Percentiles rank a stretch among this genome's conserved stretches.
phyloP scores from a whole-genome alignment of 2,888 invertebrate species.

The Agyllia agylla region DNA sequence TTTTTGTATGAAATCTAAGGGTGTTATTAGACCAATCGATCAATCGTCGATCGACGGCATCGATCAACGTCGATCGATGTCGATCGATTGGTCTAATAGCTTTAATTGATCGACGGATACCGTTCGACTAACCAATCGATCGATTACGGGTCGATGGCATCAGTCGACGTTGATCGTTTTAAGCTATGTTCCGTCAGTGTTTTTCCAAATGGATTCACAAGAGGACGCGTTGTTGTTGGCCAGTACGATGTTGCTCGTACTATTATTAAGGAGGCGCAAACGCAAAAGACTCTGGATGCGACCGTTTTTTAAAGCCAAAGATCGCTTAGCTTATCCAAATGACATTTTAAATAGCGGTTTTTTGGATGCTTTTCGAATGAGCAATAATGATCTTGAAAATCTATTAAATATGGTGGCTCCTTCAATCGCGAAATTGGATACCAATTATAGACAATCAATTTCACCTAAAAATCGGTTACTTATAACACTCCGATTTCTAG shows the following conservation, averaged over 20 bases:
- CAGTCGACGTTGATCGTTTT: neutral
- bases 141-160: neutral
- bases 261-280: slow-evolving; percentile 62
- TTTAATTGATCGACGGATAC: neutral
- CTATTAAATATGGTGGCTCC: slow-evolving; percentile 74
- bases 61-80: neutral
- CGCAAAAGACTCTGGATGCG: neutral
- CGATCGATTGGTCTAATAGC: neutral
- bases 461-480: slow-evolving; percentile 69
- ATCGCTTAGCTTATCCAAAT: neutral
- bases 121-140: neutral
- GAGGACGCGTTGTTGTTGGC: slow-evolving; percentile 78
- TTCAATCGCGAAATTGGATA: slow-evolving; percentile 76
- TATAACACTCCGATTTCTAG: slow-evolving; percentile 65
- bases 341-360: slow-evolving; percentile 4
- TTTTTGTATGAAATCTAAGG: neutral
- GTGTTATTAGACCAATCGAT: neutral
- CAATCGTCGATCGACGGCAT: neutral
- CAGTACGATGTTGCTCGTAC: slow-evolving; percentile 75
- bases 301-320: neutral
- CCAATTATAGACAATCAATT: slow-evolving; percentile 75
- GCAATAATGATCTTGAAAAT: slow-evolving; percentile 73
- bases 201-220: slow-evolving; percentile 77
- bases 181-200: slow-evolving; percentile 66
- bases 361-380: slow-evolving; percentile 70